Evolutionary conservation across 2,797 vertebrate species (phyloP), one percentile per base, ranked within the genome.

Genomic region (Spondyliosoma cantharus): DNA sequence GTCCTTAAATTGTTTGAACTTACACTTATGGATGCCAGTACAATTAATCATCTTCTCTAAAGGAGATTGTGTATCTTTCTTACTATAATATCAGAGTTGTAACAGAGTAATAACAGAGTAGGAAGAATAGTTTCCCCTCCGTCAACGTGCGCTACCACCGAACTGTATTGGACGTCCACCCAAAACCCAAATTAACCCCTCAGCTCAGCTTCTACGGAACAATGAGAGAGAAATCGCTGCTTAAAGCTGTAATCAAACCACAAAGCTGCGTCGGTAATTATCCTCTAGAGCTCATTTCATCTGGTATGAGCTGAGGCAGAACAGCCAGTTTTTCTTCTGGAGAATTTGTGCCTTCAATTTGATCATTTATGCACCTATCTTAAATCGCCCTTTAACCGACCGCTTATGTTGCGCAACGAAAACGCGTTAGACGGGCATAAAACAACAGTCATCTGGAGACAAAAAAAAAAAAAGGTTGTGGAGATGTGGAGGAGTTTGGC

Each of bases 181-280:
- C 43, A 54, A 71, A 75, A 71, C 17, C 57, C 14, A 74, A 71
- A 81, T 74, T 7, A 82, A 71, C 12, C 29, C 29, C 25, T 58
- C 60, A 66, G 52, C 63, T 58, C 64, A 61, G 53, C 74, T 63
- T 68, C 61, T 37, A 9, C 43, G 54, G 59, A 83, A 84, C 65
- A 85, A 84, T 49, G 57, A 69, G 11, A 25, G 73, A 46, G 22
- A 73, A 59, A 64, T 15, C 0, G 6, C 68, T 16, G 45, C 29
- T 71, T 27, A n/a, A 80, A 42, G 64, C 69, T 83, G 43, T 58
- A 86, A 89, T 88, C 78, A 85, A 82, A 82, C 75, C 82, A 64
- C 76, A 76, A 29, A 68, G 71, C 84, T 68, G 66, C 68, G 64
- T 53, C 74, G 63, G 61, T 80, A 81, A 87, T 81, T 68, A 87